Conservation (phyloP, 2,797 vertebrate species). For the Silurus aristotelis region DNA sequence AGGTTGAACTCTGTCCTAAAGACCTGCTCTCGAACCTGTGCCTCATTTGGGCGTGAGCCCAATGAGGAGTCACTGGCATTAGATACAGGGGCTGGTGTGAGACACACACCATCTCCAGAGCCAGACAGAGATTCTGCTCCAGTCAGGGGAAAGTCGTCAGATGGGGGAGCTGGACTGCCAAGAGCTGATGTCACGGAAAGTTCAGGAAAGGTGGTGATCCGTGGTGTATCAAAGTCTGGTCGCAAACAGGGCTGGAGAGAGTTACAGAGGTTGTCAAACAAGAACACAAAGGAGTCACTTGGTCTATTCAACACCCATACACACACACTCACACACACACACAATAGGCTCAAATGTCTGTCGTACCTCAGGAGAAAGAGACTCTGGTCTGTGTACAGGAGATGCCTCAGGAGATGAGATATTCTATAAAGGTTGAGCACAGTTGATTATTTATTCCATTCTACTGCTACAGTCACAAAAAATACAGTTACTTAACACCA, state of each 20-base stretch:
- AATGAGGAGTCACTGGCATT: conserved; percentile 77
- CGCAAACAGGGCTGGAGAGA: conserved; percentile 82
- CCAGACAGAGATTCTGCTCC: conserved; percentile 58
- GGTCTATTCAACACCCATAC: background rate
- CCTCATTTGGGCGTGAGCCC: conserved; percentile 67
- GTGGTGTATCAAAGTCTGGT: conserved; percentile 80
- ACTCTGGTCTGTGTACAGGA: conserved; percentile 88
- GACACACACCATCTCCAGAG: conserved; percentile 57
- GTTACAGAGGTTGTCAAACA: background rate
- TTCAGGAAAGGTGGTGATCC: conserved; percentile 77
- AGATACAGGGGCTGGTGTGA: conserved; percentile 70
- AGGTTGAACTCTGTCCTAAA: conserved; percentile 99
- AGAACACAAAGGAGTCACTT: background rate
- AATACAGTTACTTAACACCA: background rate
- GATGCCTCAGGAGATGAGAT: conserved; percentile 95
- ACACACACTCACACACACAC: background rate
- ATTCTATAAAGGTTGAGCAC: conserved; percentile 79
- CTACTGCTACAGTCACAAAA: background rate
- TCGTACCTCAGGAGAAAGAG: conserved; percentile 91
- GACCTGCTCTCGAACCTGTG: conserved; percentile 80
- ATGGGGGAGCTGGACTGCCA: conserved; percentile 78
- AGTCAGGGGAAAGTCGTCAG: conserved; percentile 78
- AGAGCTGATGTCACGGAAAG: conserved; percentile 79
- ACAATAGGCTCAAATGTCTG: background rate
- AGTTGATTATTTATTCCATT: background rate